These are phyloP conservation scores for Hypsopygia costalis DNA, from an alignment of 2,888 invertebrate species.

Conservation along the genomic window DNA sequence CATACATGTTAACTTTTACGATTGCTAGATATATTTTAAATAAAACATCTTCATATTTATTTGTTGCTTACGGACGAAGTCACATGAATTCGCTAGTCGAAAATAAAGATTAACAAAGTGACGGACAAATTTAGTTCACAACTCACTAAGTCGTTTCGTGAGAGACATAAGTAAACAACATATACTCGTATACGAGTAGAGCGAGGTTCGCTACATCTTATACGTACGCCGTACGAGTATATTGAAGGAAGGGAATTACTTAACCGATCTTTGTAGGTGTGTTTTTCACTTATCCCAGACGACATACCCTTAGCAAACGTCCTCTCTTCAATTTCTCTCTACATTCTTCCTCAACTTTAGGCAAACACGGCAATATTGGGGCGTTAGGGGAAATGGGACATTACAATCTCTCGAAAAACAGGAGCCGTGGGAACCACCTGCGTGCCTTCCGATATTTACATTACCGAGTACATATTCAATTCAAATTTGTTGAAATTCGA, in stretches of 20 bases:
- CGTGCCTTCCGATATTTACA: conserved; percentile 26
- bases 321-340: conserved; percentile 5
- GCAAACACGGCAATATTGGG: conserved; percentile 19
- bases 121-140: neutral
- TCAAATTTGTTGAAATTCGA: conserved; percentile 32
- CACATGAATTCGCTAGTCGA: too few species aligned
- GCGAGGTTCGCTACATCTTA: neutral
- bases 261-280: conserved; percentile 6
- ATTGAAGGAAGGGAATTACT: conserved; percentile 5
- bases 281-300: conserved; percentile 9
- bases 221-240: neutral
- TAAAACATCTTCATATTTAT: too few species aligned
- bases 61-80: too few species aligned
- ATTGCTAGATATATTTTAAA: too few species aligned
- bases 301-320: conserved; percentile 8
- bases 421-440: conserved; percentile 33
- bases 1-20: too few species aligned
- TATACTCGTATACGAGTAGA: neutral
- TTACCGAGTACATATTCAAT: conserved; percentile 34
- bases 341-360: conserved; percentile 14
- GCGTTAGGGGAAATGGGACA: conserved; percentile 17
- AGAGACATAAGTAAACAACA: neutral
- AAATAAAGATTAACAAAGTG: neutral
- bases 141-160: neutral
- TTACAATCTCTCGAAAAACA: conserved; percentile 23